Conservation (phyloP, 2,888 invertebrate species). For the Aethes cnicana region DNA sequence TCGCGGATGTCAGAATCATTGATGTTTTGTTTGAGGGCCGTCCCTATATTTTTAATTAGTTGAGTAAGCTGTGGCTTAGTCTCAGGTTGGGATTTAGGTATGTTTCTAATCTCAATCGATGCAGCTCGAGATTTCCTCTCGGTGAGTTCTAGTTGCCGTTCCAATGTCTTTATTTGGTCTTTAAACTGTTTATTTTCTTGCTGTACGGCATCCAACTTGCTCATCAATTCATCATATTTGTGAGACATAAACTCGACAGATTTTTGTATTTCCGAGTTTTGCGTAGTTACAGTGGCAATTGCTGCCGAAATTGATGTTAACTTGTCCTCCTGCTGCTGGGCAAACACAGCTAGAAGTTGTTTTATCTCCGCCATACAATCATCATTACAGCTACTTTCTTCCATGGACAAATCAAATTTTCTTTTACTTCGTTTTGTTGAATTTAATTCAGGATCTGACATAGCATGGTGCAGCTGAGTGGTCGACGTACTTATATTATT, state of each 20-base stretch:
- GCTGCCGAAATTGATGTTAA: not conserved
- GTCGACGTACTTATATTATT: too few species aligned
- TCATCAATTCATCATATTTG: not conserved
- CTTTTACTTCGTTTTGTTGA: not conserved
- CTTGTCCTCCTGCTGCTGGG: not conserved
- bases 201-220: not conserved
- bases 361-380: not conserved
- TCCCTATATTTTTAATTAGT: not conserved
- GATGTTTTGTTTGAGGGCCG: not conserved
- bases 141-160: not conserved
- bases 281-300: not conserved
- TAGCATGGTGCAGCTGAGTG: not conserved
- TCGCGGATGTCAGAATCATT: not conserved
- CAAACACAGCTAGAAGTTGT: not conserved
- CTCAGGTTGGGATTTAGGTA: not conserved
- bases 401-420: not conserved
- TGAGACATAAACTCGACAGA: slow-evolving; percentile 1
- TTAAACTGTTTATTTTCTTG: not conserved
- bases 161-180: not conserved
- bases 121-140: not conserved
- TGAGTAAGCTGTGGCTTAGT: not conserved
- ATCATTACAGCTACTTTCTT: not conserved
- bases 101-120: not conserved
- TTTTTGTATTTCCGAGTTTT: not conserved
- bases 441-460: not conserved